Conservation (phyloP, 1,140 invertebrate genomes). For the Aphaenogaster rudis region DNA sequence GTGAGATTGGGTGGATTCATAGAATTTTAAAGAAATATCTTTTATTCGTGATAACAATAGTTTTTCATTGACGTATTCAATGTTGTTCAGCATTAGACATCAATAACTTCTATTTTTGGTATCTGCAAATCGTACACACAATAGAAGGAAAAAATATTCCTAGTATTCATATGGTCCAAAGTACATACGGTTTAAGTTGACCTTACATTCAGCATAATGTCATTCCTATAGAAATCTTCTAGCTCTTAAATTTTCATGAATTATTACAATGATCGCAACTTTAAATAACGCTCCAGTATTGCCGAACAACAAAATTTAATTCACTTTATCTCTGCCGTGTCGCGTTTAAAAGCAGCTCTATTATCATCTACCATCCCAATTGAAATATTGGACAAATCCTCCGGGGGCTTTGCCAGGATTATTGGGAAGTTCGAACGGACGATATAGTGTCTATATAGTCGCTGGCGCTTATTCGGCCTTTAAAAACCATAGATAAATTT, state of each 20-base stretch:
- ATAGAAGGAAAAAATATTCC: constrained; percentile 12
- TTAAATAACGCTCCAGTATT: constrained; percentile 41
- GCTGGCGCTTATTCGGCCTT: constrained; percentile 56
- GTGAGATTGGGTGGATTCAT: background rate
- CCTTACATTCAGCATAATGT: background rate
- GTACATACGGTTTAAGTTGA: background rate
- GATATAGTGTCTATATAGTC: constrained; percentile 67
- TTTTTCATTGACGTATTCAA: background rate
- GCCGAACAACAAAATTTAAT: constrained; percentile 66
- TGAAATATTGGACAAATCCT: constrained; percentile 76
- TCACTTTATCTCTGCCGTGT: constrained; percentile 58
- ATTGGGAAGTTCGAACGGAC: constrained; percentile 60
- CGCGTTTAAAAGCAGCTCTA: constrained; percentile 58
- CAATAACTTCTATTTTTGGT: background rate
- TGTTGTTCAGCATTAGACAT: background rate
- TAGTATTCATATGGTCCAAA: too few species aligned
- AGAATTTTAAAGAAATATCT: background rate
- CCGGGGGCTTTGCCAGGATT: constrained; percentile 68
- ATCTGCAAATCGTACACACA: background rate
- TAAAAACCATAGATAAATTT: constrained; percentile 72
- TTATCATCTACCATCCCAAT: constrained; percentile 64
- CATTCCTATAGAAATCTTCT: background rate
- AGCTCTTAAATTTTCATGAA: constrained; percentile 10
- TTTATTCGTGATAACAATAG: background rate
- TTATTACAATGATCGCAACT: constrained; percentile 38